Conservation (phyloP, 2,888 invertebrate species). For the Hymenopus coronatus region DNA sequence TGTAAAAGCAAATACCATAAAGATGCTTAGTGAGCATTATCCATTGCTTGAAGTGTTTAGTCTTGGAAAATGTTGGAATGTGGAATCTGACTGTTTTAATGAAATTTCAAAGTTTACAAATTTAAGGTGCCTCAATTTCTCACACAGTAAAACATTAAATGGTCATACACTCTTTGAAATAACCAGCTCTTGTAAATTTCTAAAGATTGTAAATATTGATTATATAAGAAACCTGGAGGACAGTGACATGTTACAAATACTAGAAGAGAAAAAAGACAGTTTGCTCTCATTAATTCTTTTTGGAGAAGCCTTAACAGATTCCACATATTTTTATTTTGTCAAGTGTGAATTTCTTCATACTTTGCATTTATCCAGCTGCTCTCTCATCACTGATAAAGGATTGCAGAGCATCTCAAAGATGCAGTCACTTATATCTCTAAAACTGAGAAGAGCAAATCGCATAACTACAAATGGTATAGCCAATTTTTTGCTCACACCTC, state of each 20-base stretch:
- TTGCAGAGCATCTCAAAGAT: constrained; percentile 1
- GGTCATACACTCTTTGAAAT: background rate
- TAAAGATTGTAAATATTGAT: constrained; percentile 9
- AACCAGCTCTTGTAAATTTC: background rate
- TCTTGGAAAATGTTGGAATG: constrained; percentile 15
- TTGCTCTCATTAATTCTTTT: constrained; percentile 4
- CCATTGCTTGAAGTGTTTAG: constrained; percentile 15
- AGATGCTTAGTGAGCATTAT: constrained; percentile 1
- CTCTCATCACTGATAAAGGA: constrained; percentile 13
- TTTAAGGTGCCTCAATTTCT: constrained; percentile 1
- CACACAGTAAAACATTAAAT: constrained; percentile 3
- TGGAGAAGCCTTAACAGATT: constrained; percentile 15
- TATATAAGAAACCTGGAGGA: constrained; percentile 15
- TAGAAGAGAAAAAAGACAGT: background rate
- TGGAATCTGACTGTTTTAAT: background rate
- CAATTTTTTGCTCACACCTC: background rate
- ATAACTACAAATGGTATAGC: background rate
- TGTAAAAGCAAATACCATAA: background rate
- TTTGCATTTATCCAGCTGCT: constrained; percentile 4
- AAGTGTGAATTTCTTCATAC: background rate
- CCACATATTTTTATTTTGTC: background rate
- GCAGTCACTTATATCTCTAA: constrained; percentile 3
- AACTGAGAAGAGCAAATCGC: background rate
- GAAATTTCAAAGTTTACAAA: background rate
- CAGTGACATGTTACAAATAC: constrained; percentile 1